These are phyloP conservation scores for Enoplosus armatus DNA, from an alignment of 2,797 vertebrate genomes.

Conservation along the genomic window DNA sequence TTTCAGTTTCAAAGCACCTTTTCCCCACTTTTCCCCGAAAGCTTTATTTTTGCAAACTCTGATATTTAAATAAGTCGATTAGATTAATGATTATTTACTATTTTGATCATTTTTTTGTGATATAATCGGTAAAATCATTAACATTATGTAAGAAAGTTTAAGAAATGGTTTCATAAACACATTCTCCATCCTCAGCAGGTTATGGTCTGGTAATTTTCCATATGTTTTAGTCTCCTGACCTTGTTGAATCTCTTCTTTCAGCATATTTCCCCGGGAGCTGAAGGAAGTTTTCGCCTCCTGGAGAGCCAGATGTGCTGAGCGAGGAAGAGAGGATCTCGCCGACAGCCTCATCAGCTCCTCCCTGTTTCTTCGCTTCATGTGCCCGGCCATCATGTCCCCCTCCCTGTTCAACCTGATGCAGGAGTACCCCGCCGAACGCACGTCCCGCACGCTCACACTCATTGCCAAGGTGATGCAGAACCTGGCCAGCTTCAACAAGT, in stretches of 20 bases:
- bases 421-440: conserved; percentile 96
- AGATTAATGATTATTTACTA: neutral
- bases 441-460: conserved; percentile 95
- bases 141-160: neutral
- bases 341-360: conserved; percentile 98
- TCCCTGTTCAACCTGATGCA: conserved; percentile 97
- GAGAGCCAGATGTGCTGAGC: conserved; percentile 94
- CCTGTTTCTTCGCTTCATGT: conserved; percentile 96
- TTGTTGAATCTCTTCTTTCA: conserved; percentile 62
- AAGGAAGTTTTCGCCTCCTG: conserved; percentile 93
- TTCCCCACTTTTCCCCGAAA: neutral
- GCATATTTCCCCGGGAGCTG: conserved; percentile 88
- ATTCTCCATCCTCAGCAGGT: conserved; percentile 1
- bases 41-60: neutral
- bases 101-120: neutral
- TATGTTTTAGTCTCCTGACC: conserved; percentile 18
- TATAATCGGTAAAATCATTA: conserved; percentile 1
- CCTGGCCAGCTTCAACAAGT: conserved; percentile 99
- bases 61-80: neutral
- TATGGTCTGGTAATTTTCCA: conserved; percentile 6
- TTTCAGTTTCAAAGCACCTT: neutral
- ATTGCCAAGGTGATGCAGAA: conserved; percentile 99
- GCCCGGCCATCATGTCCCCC: conserved; percentile 96
- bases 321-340: conserved; percentile 95
- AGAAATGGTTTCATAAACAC: neutral